Base-by-base conservation (phyloP, 2,797 vertebrate genomes). In the Tinamus major region DNA sequence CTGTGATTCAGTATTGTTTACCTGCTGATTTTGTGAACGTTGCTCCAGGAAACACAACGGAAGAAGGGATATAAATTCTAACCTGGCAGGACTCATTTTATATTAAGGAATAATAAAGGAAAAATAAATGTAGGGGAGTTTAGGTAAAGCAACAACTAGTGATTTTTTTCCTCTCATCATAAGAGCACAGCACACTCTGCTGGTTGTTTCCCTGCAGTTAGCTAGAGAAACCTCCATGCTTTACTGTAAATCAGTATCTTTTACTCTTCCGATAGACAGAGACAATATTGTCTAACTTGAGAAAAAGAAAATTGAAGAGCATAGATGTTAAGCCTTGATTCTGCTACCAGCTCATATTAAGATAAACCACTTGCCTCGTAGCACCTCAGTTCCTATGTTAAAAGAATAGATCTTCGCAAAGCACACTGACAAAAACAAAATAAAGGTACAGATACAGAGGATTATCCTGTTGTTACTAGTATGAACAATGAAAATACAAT, bases 171-270 rank as follows among this genome's bases (percentile, higher is more conserved):
- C 6, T 79, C 92, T 74, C 87, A 89, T 88, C 64, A 23, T 95
- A 95, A 97, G 95, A 83, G 94, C 96, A 92, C 91, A 97, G 96
- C 96, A 94, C 97, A 96, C 96, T 97, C 97, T 97, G 85, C 96
- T 97, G 97, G 97, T 69, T 83, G 94, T 53, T 95, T 89, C 27
- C 46, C 83, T 78, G 53, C 69, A 95, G 37, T 86, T 93, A 90
- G 84, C 89, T 85, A 93, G 24, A 77, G 49, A 77, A 76, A 87
- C 5, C n/a, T 12, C 18, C 53, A 41, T 1, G 6, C n/a, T 3
- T 58, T 76, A 76, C 65, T 86, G 44, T 58, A 92, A 80, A 70
- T 64, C 63, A 65, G 31, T 35, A 56, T 48, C 26, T 85, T 89
- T 42, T 62, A 42, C 69, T 4, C 7, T 26, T 87, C 67, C 41